Base-by-base conservation (phyloP, 2,113 vertebrate genomes). In the Tichodroma muraria region DNA sequence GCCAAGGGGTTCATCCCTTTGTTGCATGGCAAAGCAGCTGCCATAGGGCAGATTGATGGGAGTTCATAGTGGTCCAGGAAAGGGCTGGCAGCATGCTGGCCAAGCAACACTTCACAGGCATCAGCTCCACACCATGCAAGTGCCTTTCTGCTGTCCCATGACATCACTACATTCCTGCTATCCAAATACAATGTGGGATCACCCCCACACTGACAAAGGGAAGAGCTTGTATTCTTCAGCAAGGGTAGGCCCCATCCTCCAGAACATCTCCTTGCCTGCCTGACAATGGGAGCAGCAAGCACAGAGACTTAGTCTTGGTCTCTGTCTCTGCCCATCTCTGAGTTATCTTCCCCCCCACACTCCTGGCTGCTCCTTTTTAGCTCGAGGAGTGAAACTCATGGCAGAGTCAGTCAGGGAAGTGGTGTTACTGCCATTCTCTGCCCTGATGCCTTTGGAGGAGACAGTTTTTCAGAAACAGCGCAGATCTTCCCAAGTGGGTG, bases 21-120 rank as follows among this genome's bases (percentile, higher is more conserved):
- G 3, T 42, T 61, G 37, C 15, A 37, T 47, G 37, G n/a, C 60
- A 75, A 78, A 81, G 54, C 42, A 73, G 68, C 40, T 80, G 50
- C 40, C 0, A 0, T 0, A 50, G 45, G 31, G 24, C 24, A 72
- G 69, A 77, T 61, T 33, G 5, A 15, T 0, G 1, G 38, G 35
- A 66, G 25, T 8, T 78, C 21, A 6, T 9, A 7, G 54, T 1
- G 3, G 17, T 33, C 8, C 42, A 80, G 45, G 37, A 49, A 65
- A 80, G 64, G 24, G 57, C 17, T 0, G 0, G 50, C 40, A 89
- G n/a, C 0, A 0, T 38, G 21, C n/a, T 73, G 72, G 45, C 22
- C 8, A 2, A 44, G 33, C 2, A 6, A 45, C 0, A 0, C 47
- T 33, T 31, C 45, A 42, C 3, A 15, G 59, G 31, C 33, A 78